These are phyloP conservation scores for Junonia oenone DNA, from an alignment of 2,888 invertebrate species.

Conservation along the genomic window DNA sequence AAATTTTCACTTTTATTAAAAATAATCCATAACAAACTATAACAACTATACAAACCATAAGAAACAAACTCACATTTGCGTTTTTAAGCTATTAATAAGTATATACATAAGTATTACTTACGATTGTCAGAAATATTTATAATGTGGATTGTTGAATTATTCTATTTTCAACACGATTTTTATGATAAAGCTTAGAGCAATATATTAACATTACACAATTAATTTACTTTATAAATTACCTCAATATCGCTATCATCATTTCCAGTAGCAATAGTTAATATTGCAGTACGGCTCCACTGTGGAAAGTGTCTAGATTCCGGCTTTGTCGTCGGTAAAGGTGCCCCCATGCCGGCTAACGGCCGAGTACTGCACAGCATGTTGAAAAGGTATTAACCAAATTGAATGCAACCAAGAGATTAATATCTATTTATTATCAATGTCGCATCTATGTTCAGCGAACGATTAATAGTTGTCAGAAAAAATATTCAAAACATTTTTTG, in stretches of 20 bases:
- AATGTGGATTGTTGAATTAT: too few species aligned
- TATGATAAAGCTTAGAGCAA: too few species aligned
- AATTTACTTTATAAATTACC: conserved; percentile 32
- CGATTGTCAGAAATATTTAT: too few species aligned
- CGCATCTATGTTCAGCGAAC: conserved; percentile 3
- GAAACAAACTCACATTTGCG: too few species aligned
- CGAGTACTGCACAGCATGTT: conserved; percentile 46
- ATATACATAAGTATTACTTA: too few species aligned
- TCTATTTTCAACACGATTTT: too few species aligned
- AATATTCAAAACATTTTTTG: too few species aligned
- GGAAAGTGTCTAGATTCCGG: conserved; percentile 48
- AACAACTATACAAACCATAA: too few species aligned
- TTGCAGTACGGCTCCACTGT: conserved; percentile 61
- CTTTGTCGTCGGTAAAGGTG: conserved; percentile 40
- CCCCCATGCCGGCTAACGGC: conserved; percentile 45
- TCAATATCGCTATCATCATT: conserved; percentile 37
- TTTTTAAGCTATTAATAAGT: too few species aligned
- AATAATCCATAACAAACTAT: too few species aligned
- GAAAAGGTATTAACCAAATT: neutral
- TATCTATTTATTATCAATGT: neutral
- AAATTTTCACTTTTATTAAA: too few species aligned
- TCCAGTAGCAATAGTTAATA: conserved; percentile 45
- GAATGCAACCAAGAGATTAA: neutral
- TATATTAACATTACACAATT: neutral
- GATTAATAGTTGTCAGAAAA: too few species aligned